phyloP scores from a whole-genome alignment of 2,888 invertebrate genomes.

The Apamea crenata region DNA sequence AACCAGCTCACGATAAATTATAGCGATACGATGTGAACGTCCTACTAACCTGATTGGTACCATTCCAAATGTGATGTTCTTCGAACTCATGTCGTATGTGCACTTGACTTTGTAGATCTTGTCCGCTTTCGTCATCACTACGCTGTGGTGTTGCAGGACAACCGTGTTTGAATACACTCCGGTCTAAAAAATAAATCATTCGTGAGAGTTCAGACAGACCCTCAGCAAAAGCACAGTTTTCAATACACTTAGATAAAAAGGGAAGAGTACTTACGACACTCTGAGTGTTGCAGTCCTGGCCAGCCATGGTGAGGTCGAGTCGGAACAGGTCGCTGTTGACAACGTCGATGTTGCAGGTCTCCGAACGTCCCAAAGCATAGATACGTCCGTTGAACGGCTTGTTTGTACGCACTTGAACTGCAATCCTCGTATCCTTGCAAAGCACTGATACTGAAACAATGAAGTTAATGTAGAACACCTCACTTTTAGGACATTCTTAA shows the following conservation, averaged over 20 bases:
- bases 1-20: slow-evolving; percentile 65
- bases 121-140: slow-evolving; percentile 98
- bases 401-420: slow-evolving; percentile 97
- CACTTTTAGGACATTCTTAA: not conserved
- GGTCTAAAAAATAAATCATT: slow-evolving; percentile 91
- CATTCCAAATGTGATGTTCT: slow-evolving; percentile 99
- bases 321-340: slow-evolving; percentile 97
- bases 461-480: slow-evolving; percentile 17
- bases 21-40: slow-evolving; percentile 56
- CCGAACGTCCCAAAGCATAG: slow-evolving; percentile 97
- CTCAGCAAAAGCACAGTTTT: not conserved
- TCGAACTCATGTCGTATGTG: slow-evolving; percentile 98
- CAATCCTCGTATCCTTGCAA: slow-evolving; percentile 98
- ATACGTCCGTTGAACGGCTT: slow-evolving; percentile 98
- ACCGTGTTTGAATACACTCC: slow-evolving; percentile 98
- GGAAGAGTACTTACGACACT: slow-evolving; percentile 94
- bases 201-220: not conserved
- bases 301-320: slow-evolving; percentile 97
- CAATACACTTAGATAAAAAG: not conserved
- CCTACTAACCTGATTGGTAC: slow-evolving; percentile 96
- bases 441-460: slow-evolving; percentile 95
- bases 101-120: slow-evolving; percentile 99
- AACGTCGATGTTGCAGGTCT: slow-evolving; percentile 98
- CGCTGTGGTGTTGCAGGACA: slow-evolving; percentile 98
- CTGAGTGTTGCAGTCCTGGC: slow-evolving; percentile 98